These are phyloP conservation scores for Panagrolaimus sp. DNA, from an alignment of 1,140 invertebrate species.

Conservation along the genomic window DNA sequence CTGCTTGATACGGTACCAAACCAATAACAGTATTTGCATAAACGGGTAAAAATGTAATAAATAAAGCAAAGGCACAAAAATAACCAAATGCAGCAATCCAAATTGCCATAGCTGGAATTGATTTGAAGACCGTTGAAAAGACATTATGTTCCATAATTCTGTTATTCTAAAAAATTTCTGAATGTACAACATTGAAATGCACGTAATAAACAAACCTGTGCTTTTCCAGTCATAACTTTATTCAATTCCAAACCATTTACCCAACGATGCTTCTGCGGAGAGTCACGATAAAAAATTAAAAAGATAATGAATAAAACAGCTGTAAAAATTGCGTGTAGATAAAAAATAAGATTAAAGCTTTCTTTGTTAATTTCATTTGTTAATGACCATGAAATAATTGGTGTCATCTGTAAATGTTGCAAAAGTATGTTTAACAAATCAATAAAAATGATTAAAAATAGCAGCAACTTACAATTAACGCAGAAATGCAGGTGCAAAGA, in stretches of 20 bases:
- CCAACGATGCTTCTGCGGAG: slow-evolving; percentile 33
- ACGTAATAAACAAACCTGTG: slow-evolving; percentile 17
- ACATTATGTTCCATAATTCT: slow-evolving; percentile 19
- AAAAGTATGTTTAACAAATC: too few species aligned
- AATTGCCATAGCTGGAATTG: slow-evolving; percentile 27
- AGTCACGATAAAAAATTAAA: slow-evolving; percentile 41
- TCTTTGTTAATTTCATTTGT: slow-evolving; percentile 9
- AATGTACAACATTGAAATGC: neutral
- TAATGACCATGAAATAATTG: slow-evolving; percentile 35
- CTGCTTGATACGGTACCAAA: slow-evolving; percentile 2
- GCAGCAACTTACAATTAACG: slow-evolving; percentile 25
- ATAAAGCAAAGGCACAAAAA: slow-evolving; percentile 31
- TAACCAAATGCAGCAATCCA: slow-evolving; percentile 34
- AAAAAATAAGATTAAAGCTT: slow-evolving; percentile 18
- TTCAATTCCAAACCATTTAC: slow-evolving; percentile 43
- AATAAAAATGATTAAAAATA: slow-evolving; percentile 4
- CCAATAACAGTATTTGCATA: slow-evolving; percentile 25
- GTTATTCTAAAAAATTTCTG: slow-evolving; percentile 22
- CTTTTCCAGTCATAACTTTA: slow-evolving; percentile 36
- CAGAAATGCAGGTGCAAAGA: slow-evolving; percentile 24
- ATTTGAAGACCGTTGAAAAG: slow-evolving; percentile 22
- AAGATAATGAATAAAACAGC: slow-evolving; percentile 33
- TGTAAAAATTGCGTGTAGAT: slow-evolving; percentile 15
- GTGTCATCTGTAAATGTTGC: slow-evolving; percentile 32
- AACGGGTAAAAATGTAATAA: slow-evolving; percentile 33